Base-by-base conservation (phyloP, 2,113 vertebrate species). In the Spermophilus dauricus region DNA sequence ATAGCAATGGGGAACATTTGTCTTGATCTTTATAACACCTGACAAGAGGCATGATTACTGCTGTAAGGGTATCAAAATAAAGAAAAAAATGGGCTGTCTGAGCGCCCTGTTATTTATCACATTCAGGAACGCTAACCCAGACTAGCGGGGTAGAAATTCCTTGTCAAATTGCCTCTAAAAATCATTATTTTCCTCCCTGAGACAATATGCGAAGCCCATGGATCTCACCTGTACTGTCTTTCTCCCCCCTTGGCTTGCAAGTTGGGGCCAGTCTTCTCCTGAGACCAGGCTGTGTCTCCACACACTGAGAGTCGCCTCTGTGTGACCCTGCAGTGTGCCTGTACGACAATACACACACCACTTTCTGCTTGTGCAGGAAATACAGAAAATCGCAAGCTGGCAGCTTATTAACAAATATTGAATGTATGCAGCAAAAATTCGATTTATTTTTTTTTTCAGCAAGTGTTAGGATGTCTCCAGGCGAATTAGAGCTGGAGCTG, bases 41-140 rank as follows among this genome's bases (percentile, higher is more conserved):
- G 99, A 98, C 98, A 98, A 98, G 98, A 98, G 92, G 98, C 97
- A 98, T 98, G 98, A 99, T 99, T 98, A 99, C 98, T 53, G n/a
- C 97, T 98, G 97, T 98, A 98, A 98, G 97, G 87, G 94, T 98
- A 98, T 96, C 95, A 95, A 98, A 98, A 98, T 97, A 98, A 98
- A 97, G 97, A 96, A 98, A 97, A 94, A 94, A 98, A 97, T 92
- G 95, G 82, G 76, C 97, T 97, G 72, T 98, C 97, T 26, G 0
- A 83, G 81, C 94, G 86, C 61, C 84, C 85, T 28, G 92, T 96
- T 98, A 98, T 98, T 98, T 98, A 98, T 98, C 97, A 98, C 86
- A 96, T 97, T 97, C 94, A 98, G 98, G 98, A 98, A 98, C 11
- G 42, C 98, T 98, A 98, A 98, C 97, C 93, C 89, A 94, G 95